Evolutionary conservation across 2,113 vertebrate genomes (phyloP).

Genomic region (Anhinga anhinga): DNA sequence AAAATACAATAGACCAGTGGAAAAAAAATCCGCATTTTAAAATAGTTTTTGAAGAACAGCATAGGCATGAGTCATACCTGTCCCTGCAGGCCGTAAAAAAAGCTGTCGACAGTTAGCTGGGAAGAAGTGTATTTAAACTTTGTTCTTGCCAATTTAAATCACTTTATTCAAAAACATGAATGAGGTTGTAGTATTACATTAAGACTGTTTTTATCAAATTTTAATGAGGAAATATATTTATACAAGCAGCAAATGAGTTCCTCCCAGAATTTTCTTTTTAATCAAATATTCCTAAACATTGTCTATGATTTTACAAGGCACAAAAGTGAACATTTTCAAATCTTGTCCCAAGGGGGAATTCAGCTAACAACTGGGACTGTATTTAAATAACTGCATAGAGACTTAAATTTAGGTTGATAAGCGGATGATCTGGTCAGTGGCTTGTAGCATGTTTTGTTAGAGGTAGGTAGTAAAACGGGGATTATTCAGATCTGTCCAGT

Average conservation of each 20-base stretch:
- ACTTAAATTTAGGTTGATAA: background rate
- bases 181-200: constrained; percentile 45
- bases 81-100: constrained; percentile 31
- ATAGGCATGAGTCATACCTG: constrained; percentile 49
- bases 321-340: background rate
- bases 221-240: constrained; percentile 44
- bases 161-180: constrained; percentile 54
- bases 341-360: background rate
- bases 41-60: constrained; percentile 32
- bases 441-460: background rate
- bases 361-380: background rate
- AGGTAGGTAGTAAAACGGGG: background rate
- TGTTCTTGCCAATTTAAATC: constrained; percentile 39
- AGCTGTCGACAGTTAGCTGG: constrained; percentile 15
- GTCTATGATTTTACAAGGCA: background rate
- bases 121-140: constrained; percentile 58
- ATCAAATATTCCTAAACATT: constrained; percentile 10
- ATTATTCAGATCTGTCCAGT: background rate
- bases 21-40: constrained; percentile 38
- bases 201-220: constrained; percentile 43
- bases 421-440: background rate
- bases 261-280: constrained; percentile 23
- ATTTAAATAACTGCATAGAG: background rate
- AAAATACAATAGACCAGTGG: constrained; percentile 26
- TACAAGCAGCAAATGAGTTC: constrained; percentile 16